Base-by-base conservation (phyloP, 2,888 invertebrate genomes). In the Tupiocoris notatus region DNA sequence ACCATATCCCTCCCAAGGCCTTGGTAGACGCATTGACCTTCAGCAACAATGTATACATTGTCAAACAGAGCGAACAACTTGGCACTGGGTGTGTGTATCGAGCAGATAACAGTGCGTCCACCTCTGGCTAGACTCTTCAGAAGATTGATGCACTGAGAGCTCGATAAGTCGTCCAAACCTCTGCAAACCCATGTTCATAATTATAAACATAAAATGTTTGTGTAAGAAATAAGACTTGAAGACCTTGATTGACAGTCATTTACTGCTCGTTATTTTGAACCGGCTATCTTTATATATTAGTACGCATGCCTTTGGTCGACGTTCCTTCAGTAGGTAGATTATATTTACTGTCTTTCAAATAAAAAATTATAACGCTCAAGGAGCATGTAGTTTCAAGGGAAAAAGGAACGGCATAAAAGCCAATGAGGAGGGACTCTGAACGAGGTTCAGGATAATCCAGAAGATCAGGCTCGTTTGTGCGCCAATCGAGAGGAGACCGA, bases 31-130 rank as follows among this genome's bases (percentile, higher is more conserved):
- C 96, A 97, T 81, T 94, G 90, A 0, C 98, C 98, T 65, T 89
- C 90, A 0, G 95, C 91, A 63, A 98, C 88, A 75, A 97, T 89
- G 82, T 96, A 97, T 1, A 96, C 90, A 83, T 96, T 91, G 84
- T 94, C 95, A 83, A 98, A 95, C 86, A 92, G 92, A 16, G 93
- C 89, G 84, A 98, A 97, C 67, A 96, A 86, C 80, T 91, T 91
- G 0, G 97, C 96, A 79, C 95, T 96, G 0, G 98, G 98, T n/a
- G 97, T 96, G 85, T 98, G 98, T 68, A 98, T 90, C 0, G 96
- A 96, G 82, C 96, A 97, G 76, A 98, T 89, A 3, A 98, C 92
- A 0, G 96, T 97, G 25, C 97, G 87, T 0, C 97, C 97, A 0
- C 91, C 91, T 77, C 90, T 87, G 0, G 96, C 95, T 66, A 97